phyloP scores from a whole-genome alignment of 1,140 invertebrate genomes.

The Galleria mellonella region DNA sequence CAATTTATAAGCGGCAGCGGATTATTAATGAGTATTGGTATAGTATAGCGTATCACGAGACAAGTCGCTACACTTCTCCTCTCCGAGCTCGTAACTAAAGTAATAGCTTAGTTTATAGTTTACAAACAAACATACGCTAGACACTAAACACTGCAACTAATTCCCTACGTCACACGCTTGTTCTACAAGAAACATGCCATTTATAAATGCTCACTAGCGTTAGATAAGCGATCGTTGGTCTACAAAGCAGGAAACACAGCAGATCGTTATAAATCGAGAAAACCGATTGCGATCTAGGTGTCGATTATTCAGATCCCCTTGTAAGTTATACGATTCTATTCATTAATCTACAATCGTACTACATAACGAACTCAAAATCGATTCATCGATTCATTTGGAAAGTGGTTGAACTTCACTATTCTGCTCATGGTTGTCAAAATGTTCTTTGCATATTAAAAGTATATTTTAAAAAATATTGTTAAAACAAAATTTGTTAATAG shows the following conservation, averaged over 20 bases:
- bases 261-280: constrained; percentile 67
- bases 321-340: constrained; percentile 66
- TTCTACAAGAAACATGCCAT: constrained; percentile 5
- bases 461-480: no score
- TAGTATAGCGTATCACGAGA: no score
- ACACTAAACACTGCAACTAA: not conserved
- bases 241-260: constrained; percentile 41
- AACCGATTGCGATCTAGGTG: constrained; percentile 63
- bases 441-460: not conserved
- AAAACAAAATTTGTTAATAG: no score
- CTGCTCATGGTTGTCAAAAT: not conserved
- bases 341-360: constrained; percentile 50
- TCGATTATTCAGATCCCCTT: constrained; percentile 64
- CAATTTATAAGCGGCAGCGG: no score
- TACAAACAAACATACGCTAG: no score
- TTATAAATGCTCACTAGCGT: constrained; percentile 15
- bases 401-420: not conserved
- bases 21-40: no score
- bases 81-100: no score
- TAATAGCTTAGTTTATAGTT: no score
- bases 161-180: not conserved
- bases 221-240: constrained; percentile 5
- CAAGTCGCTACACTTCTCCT: no score
- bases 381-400: constrained; percentile 36
- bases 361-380: constrained; percentile 59